Base-by-base conservation (phyloP, 2,888 invertebrate genomes). In the Rhagonycha fulva region DNA sequence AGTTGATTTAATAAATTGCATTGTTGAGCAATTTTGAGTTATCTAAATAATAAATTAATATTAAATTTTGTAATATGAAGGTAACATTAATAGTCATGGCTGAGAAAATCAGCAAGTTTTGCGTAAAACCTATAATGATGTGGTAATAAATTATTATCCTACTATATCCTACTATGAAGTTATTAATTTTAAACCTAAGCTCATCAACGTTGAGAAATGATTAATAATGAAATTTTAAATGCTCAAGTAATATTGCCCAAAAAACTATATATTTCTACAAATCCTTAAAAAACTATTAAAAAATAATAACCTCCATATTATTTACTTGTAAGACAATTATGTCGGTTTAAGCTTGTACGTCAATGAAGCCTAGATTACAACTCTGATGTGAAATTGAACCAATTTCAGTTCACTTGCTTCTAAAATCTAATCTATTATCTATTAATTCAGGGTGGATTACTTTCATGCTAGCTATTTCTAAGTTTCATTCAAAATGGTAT, bases 131-230 rank as follows among this genome's bases (percentile, higher is more conserved):
- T 63, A 69, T 75, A 79, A 75, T 78, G 75, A 72, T 77, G 68
- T 70, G 80, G 81, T 84, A 84, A 84, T 84, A 82, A 83, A 84
- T 84, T 83, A 83, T 83, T 84, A 47, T 47, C 47, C 84, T 84
- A 84, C 84, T 85, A 83, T 84, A 47, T 47, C 47, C 84, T 84
- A 84, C 84, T 85, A 83, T 24, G 84, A 83, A 84, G 82, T 84
- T 84, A 84, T 84, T 82, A 84, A 84, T 84, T 84, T 85, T 84
- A 82, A 83, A 83, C 82, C 81, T 79, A 74, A 78, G 82, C 83
- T 84, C 83, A 84, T 84, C 84, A 84, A 81, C 77, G 79, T 72
- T 78, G 79, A 32, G 32, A 4, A 32, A 32, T 32, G 12, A 32
- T 32, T 32, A 32, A n/a, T 32, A 32, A 12, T 32, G 32, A 32